Evolutionary conservation across 2,113 vertebrate genomes (phyloP), one percentile per base, ranked within the genome.

Genomic region (Notiomystis cincta): DNA sequence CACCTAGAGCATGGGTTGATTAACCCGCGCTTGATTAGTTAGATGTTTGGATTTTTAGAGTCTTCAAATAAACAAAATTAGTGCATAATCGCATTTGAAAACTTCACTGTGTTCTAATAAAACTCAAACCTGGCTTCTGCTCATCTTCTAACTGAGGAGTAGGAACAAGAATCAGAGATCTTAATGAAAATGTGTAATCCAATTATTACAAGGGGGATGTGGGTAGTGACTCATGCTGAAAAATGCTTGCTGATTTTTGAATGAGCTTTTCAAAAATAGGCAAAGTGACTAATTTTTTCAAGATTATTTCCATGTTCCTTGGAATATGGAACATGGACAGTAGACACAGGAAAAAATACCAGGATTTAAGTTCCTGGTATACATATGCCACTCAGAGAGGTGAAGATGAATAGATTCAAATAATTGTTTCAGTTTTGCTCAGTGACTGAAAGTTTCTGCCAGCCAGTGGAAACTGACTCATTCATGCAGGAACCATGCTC

Each of bases 231-330:
- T 96, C 93, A 80, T 11, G 44, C 70, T 60, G 20, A 76, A 90
- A 87, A 94, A 86, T 38, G 57, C 89, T 90, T 65, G 66, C 75
- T 94, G 77, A 94, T 91, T 82, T 92, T 95, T 90, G 77, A 86
- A 70, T 0, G 0, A 42, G 48, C 23, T 87, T 70, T 75, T 37
- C 61, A 84, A 88, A 93, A 87, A 89, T 45, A 91, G 82, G 20
- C 35, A 31, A 93, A 71, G 35, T 86, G 56, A 86, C 53, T 53
- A 53, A 72, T 44, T 79, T 93, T 93, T 87, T 65, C 27, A 31
- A 60, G 13, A 61, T 14, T 37, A 57, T 89, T 95, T 89, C 81
- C 42, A 6, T 7, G 18, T 79, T 79, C 69, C 42, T 60, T 69
- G 72, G 83, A 69, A 69, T 24, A 22, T 37, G 67, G 51, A 83